These are phyloP conservation scores for Cichlasoma orientale DNA, from an alignment of 2,797 vertebrate species.

Conservation along the genomic window DNA sequence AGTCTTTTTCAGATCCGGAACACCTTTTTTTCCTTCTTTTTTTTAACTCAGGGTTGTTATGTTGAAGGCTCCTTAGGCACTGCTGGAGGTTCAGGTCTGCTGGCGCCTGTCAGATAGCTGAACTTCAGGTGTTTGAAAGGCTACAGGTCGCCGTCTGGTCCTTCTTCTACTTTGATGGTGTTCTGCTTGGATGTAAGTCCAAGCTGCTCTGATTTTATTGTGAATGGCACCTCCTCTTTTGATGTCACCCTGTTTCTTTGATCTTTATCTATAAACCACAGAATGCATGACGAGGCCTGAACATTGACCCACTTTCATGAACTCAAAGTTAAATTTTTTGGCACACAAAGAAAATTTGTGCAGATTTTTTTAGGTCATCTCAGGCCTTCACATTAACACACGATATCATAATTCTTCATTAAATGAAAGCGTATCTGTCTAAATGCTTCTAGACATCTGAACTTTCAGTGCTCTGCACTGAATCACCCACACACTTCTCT, in stretches of 20 bases:
- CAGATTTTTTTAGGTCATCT: constrained; percentile 55
- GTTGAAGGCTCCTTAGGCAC: constrained; percentile 9
- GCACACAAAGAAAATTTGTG: background rate
- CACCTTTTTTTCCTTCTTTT: background rate
- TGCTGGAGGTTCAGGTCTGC: constrained; percentile 8
- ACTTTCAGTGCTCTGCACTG: background rate
- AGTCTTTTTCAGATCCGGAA: background rate
- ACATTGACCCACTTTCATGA: constrained; percentile 43
- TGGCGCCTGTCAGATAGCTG: constrained; percentile 3
- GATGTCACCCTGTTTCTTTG: constrained; percentile 43
- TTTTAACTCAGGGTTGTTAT: background rate
- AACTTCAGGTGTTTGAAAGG: background rate
- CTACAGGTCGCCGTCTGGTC: background rate
- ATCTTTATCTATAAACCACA: constrained; percentile 47
- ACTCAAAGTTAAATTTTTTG: background rate
- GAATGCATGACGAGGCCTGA: background rate
- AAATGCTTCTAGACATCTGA: background rate
- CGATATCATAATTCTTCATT: background rate
- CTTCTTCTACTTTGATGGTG: background rate
- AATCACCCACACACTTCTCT: background rate
- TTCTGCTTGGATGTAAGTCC: background rate
- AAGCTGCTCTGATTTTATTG: constrained; percentile 42
- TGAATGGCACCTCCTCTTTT: constrained; percentile 3
- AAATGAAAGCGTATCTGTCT: background rate
- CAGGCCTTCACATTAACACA: background rate